A percentile compares a stretch with the other conserved stretches of the same genome.
These are phyloP conservation scores for Murina feae DNA, from an alignment of 2,113 vertebrate species.

Conservation along the genomic window DNA sequence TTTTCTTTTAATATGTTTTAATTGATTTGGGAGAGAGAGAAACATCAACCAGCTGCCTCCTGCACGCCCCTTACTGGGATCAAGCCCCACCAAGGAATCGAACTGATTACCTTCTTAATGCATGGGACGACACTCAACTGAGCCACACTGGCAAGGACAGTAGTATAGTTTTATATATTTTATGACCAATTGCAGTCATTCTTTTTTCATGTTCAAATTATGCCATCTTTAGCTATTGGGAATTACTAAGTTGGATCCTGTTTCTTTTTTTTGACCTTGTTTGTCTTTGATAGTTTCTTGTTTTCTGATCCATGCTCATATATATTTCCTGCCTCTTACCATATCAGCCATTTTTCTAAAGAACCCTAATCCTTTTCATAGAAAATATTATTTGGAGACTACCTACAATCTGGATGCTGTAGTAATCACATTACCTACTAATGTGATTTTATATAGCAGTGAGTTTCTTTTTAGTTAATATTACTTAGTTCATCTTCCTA, in stretches of 20 bases:
- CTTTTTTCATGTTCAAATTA: background rate
- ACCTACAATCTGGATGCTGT: background rate
- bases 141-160: background rate
- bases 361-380: background rate
- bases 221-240: background rate
- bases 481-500: background rate
- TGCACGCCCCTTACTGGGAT: background rate
- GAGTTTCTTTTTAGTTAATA: background rate
- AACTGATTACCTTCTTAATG: background rate
- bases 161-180: background rate
- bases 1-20: background rate
- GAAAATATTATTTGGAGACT: background rate
- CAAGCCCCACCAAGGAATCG: background rate
- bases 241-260: background rate
- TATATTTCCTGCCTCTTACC: background rate
- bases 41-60: background rate
- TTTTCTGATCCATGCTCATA: background rate
- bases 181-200: background rate
- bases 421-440: background rate
- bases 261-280: background rate
- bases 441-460: background rate
- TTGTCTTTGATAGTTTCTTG: background rate
- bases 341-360: background rate
- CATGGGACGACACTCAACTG: background rate
- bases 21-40: background rate